Base-by-base conservation (phyloP, 2,113 vertebrate genomes). In the Hemicordylus capensis region DNA sequence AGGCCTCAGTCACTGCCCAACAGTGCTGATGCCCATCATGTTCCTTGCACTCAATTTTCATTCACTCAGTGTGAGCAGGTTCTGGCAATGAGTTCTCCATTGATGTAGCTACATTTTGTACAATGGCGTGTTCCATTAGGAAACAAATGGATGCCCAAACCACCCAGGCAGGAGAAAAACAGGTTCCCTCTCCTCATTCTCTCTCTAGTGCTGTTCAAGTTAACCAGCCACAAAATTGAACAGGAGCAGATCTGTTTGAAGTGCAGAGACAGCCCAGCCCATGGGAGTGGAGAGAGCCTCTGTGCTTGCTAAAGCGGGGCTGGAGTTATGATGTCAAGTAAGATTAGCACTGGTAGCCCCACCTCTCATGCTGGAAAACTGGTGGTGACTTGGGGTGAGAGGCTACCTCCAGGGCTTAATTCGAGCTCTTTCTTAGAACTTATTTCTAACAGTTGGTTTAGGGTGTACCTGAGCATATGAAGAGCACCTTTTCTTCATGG, bases 331-430 rank as follows among this genome's bases (percentile, higher is more conserved):
- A 15, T 44, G 15, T 79, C 28, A n/a, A 4, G 63, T 15, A 19
- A 20, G 42, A 34, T 6, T 8, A 67, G 1, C 31, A 2, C 1
- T 4, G 1, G 2, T n/a, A 76, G n/a, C 9, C 11, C 61, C 2
- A 10, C 26, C 9, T n/a, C 9, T 48, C 9, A 4, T 39, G 31
- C 44, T 73, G 81, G 54, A 73, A 37, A 75, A 4, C 5, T 48
- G 51, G 10, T 82, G 28, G 51, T 58, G 24, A 42, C 5, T n/a
- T 17, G 20, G 31, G 31, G 39, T 63, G 7, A 46, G 19, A 31
- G 37, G 42, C 42, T 61, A 48, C 10, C 56, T 74, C 31, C 56
- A 24, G 56, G 39, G 39, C 39, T n/a, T n/a, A n/a, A n/a, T n/a
- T n/a, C n/a, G n/a, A n/a, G n/a, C n/a, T n/a, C n/a, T n/a, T n/a